These are phyloP conservation scores for Drosophila neocordata DNA, from an alignment of 1,140 invertebrate genomes.

Conservation along the genomic window DNA sequence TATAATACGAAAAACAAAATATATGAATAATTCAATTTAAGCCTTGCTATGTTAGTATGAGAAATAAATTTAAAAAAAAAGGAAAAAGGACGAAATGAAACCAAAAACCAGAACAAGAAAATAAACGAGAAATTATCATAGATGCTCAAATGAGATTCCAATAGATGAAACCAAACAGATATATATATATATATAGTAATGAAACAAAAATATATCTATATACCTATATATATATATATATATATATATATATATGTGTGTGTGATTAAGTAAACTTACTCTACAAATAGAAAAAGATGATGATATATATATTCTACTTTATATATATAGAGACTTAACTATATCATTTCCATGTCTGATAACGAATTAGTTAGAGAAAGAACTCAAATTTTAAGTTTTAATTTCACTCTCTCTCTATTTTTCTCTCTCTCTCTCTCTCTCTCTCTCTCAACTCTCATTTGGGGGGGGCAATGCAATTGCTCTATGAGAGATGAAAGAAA, in stretches of 20 bases:
- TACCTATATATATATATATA: neutral
- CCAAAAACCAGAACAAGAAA: constrained; percentile 19
- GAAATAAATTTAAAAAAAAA: constrained; percentile 17
- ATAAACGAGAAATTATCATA: constrained; percentile 6
- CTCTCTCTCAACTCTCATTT: constrained; percentile 12
- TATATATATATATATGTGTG: neutral
- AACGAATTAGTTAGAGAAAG: constrained; percentile 7
- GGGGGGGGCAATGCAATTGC: constrained; percentile 66
- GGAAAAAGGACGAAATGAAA: constrained; percentile 2
- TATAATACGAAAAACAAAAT: constrained; percentile 5
- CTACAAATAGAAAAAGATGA: neutral
- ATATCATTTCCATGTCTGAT: constrained; percentile 1
- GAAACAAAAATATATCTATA: neutral
- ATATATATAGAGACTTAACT: constrained; percentile 23
- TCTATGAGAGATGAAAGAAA: constrained; percentile 13
- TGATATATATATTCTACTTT: constrained; percentile 28
- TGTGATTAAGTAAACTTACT: neutral
- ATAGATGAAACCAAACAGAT: neutral
- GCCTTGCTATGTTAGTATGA: constrained; percentile 22
- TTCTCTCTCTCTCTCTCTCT: constrained; percentile 32
- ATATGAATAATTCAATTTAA: constrained; percentile 13
- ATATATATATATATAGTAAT: constrained; percentile 5
- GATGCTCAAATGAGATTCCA: neutral
- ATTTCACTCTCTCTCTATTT: constrained; percentile 25
- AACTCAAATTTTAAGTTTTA: constrained; percentile 13